Base-by-base conservation (phyloP, 2,113 vertebrate species). In the Vidua chalybeata region DNA sequence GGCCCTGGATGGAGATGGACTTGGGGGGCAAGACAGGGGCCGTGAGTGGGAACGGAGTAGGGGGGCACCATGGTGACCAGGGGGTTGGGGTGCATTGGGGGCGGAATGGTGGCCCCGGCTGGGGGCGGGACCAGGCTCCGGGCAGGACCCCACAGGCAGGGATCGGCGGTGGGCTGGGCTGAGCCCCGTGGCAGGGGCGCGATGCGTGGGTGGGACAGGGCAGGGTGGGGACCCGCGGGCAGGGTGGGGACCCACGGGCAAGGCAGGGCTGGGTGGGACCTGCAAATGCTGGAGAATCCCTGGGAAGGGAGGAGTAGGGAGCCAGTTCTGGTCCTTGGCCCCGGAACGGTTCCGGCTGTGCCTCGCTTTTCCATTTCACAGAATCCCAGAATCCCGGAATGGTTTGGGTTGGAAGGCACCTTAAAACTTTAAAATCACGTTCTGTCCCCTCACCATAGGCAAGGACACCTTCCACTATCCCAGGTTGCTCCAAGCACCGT, bases 201-300 rank as follows among this genome's bases (percentile, higher is more conserved):
- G 2, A 39, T 21, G 67, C 7, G 84, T 68, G 80, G 72, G 87
- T 86, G 87, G 84, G 54, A 61, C 54, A 27, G 80, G 95, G 94
- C 80, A 84, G 94, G 87, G 92, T 58, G 80, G 48, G 26, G 52
- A 67, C 83, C 83, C 16, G 75, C 56, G 51, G 95, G 91, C 86
- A 71, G 67, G 83, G 91, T n/a, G 79, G 61, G 83, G 61, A 74
- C n/a, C 51, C 16, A 5, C 3, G 45, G 63, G 74, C 77, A 30
- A 73, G 78, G 71, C 75, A 66, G 52, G 75, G 75, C 89, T 83
- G 83, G 71, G 83, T 75, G 95, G 75, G 83, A 92, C 71, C 62
- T 35, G 86, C 79, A 41, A 79, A 58, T 39, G 52, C 84, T 58
- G 84, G 58, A 51, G 11, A 66, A 71, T 80, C 56, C 64, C 55